Conservation (phyloP, 2,888 invertebrate genomes). For the Pilophorus perplexus region DNA sequence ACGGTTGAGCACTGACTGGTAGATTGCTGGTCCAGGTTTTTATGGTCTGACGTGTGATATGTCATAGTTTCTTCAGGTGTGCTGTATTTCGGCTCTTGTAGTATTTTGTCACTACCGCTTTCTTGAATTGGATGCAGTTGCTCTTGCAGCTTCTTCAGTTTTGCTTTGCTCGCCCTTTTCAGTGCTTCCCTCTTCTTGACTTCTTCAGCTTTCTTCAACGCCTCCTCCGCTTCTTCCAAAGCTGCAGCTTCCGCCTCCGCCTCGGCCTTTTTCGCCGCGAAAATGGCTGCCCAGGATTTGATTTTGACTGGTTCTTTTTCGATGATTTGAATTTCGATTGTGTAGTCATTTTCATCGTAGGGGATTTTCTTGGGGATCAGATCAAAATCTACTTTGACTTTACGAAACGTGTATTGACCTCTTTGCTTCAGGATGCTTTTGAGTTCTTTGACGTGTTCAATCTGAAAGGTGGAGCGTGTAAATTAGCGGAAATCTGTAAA, state of each 20-base stretch:
- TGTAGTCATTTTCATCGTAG: slow-evolving; percentile 44
- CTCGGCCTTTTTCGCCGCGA: slow-evolving; percentile 38
- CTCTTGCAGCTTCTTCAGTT: too few species aligned
- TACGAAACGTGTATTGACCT: slow-evolving; percentile 41
- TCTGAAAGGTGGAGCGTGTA: slow-evolving; percentile 10
- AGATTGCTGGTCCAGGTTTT: background rate
- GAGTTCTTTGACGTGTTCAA: slow-evolving; percentile 6
- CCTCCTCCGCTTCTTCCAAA: slow-evolving; percentile 28
- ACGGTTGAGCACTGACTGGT: background rate
- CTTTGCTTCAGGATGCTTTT: slow-evolving; percentile 43
- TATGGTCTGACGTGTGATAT: background rate
- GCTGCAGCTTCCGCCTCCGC: slow-evolving; percentile 34
- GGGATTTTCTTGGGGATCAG: slow-evolving; percentile 41
- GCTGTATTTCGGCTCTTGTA: background rate
- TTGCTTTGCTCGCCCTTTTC: slow-evolving; percentile 22
- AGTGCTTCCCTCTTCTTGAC: slow-evolving; percentile 18
- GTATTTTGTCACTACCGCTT: too few species aligned
- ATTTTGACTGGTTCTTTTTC: slow-evolving; percentile 42
- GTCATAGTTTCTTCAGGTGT: slow-evolving; percentile 1
- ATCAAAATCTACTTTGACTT: slow-evolving; percentile 44
- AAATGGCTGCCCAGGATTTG: slow-evolving; percentile 43
- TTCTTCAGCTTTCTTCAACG: slow-evolving; percentile 29
- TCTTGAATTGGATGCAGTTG: too few species aligned
- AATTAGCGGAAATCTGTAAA: too few species aligned
- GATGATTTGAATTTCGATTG: slow-evolving; percentile 44